A percentile compares a stretch with the other conserved stretches of the same genome.
These are phyloP conservation scores for Monoplex corrugatus DNA, from an alignment of 2,888 invertebrate species.

Conservation along the genomic window DNA sequence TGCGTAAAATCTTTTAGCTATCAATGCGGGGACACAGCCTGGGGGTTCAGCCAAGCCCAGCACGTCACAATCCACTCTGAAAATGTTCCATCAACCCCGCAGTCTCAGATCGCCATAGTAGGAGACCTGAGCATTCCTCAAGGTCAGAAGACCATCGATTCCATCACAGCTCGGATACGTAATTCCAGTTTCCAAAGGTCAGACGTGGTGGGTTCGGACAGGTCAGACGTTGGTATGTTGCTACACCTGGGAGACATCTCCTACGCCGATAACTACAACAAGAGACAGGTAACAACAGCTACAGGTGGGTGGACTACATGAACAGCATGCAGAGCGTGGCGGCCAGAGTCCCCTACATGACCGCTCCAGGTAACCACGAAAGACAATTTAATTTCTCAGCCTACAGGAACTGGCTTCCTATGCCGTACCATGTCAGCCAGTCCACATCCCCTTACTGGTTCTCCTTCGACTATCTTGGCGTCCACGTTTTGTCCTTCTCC, in stretches of 20 bases:
- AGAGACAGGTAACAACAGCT: conserved; percentile 53
- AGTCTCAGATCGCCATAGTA: conserved; percentile 52
- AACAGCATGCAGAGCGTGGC: conserved; percentile 51
- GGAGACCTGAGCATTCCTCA: conserved; percentile 55
- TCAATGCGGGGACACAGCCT: conserved; percentile 53
- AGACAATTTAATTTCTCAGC: conserved; percentile 56
- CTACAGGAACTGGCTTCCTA: conserved; percentile 60
- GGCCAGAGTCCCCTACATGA: conserved; percentile 59
- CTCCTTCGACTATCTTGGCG: conserved; percentile 59
- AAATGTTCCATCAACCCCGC: not conserved
- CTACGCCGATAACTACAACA: conserved; percentile 57
- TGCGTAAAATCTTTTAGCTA: conserved; percentile 47
- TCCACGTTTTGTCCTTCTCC: conserved; percentile 58
- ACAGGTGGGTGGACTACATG: conserved; percentile 61
- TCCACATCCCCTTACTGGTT: conserved; percentile 59
- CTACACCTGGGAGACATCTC: conserved; percentile 59
- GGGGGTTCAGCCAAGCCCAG: conserved; percentile 52
- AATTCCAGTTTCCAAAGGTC: not conserved
- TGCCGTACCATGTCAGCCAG: conserved; percentile 56
- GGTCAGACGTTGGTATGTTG: conserved; percentile 46
- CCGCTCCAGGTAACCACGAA: conserved; percentile 61
- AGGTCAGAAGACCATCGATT: conserved; percentile 52
- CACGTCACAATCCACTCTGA: conserved; percentile 45
- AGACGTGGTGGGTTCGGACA: not conserved
- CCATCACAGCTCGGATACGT: conserved; percentile 44